Base-by-base conservation (phyloP, 2,797 vertebrate genomes). In the Poeciliopsis turneri region DNA sequence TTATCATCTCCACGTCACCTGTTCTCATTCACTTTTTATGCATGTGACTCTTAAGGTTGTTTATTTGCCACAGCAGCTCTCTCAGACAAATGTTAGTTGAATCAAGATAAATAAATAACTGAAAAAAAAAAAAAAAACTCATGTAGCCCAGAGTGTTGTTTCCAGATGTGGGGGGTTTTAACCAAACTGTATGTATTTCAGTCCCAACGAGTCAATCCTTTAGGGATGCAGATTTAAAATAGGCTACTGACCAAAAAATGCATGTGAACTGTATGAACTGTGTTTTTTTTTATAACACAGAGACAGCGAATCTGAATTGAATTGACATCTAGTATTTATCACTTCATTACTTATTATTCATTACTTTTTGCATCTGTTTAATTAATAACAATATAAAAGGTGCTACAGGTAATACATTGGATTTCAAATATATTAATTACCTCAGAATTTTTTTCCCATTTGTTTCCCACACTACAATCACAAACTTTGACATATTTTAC, bases 21-120 rank as follows among this genome's bases (percentile, higher is more conserved):
- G 87, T 79, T 83, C 85, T 94, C 89, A 91, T 89, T 91, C 89
- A 89, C 90, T 93, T 91, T 94, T 93, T 94, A 93, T 96, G 95
- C 95, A 96, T 96, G 95, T 94, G 92, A 95, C 91, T 95, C 90
- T 94, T 92, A 95, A 90, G 90, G 92, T 94, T 95, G 90, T 96
- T 94, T 89, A 91, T 95, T 94, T 94, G 93, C 90, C 92, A 93
- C 92, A 87, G 89, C 90, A 84, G 77, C 87, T 93, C 87, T 94
- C 93, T 95, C 93, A 94, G 92, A 90, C 92, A 93, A 90, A 90
- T 90, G 93, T 93, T 94, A 94, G 92, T 90, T 90, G 87, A 94
- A 93, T 92, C 84, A 91, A 94, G 90, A 92, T 78, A 91, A 96
- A 95, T 95, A 95, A 95, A 95, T 87, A 91, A 88, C 83, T 90